A percentile compares a stretch with the other conserved stretches of the same genome.
Evolutionary conservation across 2,797 vertebrate species (phyloP).

Genomic region (Limnodromus scolopaceus): DNA sequence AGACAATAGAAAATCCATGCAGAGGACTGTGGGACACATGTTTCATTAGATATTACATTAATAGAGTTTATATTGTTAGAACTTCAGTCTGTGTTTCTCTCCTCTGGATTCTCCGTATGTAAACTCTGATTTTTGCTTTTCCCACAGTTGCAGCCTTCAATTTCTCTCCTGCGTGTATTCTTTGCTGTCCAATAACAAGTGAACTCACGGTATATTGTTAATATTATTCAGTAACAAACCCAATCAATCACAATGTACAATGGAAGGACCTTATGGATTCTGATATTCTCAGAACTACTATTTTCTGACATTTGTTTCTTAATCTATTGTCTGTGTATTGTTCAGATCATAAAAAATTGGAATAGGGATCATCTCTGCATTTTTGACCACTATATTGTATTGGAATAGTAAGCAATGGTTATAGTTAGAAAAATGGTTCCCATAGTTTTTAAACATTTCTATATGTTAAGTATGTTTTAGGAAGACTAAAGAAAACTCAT

Average conservation of each 20-base stretch:
- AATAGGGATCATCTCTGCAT: neutral
- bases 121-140: neutral
- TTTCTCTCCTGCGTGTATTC: neutral
- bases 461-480: neutral
- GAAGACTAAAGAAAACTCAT: neutral
- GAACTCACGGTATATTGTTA: neutral
- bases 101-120: neutral
- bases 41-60: neutral
- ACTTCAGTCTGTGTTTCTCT: neutral
- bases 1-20: neutral
- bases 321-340: neutral
- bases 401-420: neutral
- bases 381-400: neutral
- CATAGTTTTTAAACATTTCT: neutral
- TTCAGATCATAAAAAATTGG: neutral
- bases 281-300: neutral
- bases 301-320: neutral
- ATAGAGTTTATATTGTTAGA: neutral
- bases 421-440: neutral
- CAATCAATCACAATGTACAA: neutral
- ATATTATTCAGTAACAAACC: neutral
- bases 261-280: neutral
- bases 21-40: neutral
- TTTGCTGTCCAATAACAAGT: neutral
- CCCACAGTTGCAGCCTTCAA: neutral